phyloP scores from a whole-genome alignment of 2,113 vertebrate genomes.

The Phylloscopus trochiloides region DNA sequence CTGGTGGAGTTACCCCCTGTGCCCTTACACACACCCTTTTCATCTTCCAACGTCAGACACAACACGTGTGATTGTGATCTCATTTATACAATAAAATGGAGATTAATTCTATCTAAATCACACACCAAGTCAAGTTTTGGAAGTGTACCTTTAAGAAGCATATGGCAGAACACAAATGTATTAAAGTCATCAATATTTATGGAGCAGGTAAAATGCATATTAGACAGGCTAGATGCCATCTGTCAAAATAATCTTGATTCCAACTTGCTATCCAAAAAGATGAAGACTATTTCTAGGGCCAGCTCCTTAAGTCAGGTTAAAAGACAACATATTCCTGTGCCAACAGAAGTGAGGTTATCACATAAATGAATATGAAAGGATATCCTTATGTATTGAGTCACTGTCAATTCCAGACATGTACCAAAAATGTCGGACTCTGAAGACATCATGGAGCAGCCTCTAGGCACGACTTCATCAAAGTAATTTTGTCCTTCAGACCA shows the following conservation, averaged over 20 bases:
- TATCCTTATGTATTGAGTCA: constrained; percentile 14
- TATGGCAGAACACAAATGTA: constrained; percentile 48
- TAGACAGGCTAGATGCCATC: constrained; percentile 52
- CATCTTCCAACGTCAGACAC: background rate
- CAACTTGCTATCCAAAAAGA: constrained; percentile 35
- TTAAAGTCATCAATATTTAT: constrained; percentile 66
- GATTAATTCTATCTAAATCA: constrained; percentile 38
- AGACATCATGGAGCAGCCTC: background rate
- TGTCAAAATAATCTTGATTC: constrained; percentile 64
- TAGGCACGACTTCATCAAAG: constrained; percentile 20
- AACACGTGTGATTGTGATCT: background rate
- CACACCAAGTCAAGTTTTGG: constrained; percentile 24
- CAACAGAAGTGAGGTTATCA: constrained; percentile 51
- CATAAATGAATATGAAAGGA: constrained; percentile 11
- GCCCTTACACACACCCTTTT: background rate
- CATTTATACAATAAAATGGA: constrained; percentile 34
- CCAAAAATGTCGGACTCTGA: background rate
- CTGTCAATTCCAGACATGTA: constrained; percentile 21
- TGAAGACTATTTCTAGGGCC: constrained; percentile 19
- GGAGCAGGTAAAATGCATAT: constrained; percentile 64
- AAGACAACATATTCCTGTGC: constrained; percentile 32
- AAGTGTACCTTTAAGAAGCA: constrained; percentile 58
- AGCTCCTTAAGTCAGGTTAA: constrained; percentile 57
- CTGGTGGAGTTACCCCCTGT: background rate
- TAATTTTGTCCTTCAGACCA: constrained; percentile 40